Conservation (phyloP, 1,140 invertebrate genomes). For the Ostrea edulis region DNA sequence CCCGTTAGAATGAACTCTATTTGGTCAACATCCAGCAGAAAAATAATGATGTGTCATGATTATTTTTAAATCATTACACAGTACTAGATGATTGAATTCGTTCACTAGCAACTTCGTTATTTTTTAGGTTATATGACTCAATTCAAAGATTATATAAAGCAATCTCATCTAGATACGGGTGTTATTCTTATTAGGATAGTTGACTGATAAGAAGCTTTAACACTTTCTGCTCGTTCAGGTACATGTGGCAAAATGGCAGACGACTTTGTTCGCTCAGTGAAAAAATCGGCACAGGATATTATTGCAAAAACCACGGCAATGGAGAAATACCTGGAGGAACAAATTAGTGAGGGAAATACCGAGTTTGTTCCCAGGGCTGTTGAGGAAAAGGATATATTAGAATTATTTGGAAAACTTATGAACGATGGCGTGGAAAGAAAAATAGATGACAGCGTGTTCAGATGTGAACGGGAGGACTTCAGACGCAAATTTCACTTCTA, state of each 20-base stretch:
- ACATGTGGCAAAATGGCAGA: background rate
- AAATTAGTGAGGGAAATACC: background rate
- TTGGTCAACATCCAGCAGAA: too few relatives aligned
- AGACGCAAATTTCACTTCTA: background rate
- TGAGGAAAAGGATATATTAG: background rate
- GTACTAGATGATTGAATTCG: too few relatives aligned
- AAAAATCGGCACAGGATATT: background rate
- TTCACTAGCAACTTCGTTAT: too few relatives aligned
- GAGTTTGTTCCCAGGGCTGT: background rate
- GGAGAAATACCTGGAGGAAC: background rate
- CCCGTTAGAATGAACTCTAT: too few relatives aligned
- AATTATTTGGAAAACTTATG: constrained; percentile 4
- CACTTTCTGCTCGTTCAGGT: background rate
- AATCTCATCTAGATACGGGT: background rate
- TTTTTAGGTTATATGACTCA: background rate
- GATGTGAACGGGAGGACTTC: background rate
- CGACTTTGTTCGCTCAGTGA: background rate
- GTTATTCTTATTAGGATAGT: background rate
- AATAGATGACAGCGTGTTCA: background rate
- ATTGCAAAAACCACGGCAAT: background rate
- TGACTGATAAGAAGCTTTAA: background rate
- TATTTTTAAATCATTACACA: too few relatives aligned
- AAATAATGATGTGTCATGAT: too few relatives aligned
- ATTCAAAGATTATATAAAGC: background rate
- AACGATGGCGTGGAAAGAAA: background rate